phyloP scores from a whole-genome alignment of 2,888 invertebrate species.

The Tipula confusa region DNA sequence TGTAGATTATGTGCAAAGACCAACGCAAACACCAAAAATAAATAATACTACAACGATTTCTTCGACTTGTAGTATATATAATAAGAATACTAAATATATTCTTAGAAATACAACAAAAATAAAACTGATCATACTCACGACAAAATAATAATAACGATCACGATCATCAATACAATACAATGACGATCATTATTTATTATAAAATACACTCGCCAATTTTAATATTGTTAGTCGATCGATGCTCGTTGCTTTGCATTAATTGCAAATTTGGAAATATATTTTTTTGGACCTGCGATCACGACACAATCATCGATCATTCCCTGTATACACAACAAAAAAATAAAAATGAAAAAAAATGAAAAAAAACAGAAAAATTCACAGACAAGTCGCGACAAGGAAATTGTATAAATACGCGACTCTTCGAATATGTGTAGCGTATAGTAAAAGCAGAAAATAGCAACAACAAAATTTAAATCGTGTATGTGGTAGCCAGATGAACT shows the following conservation, averaged over 20 bases:
- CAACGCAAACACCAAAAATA: slow-evolving; percentile 20
- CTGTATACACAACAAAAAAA: neutral
- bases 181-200: neutral
- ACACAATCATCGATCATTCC: neutral
- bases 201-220: neutral
- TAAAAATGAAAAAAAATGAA: neutral
- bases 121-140: neutral
- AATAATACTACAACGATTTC: neutral
- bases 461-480: neutral
- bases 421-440: neutral
- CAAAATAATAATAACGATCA: neutral
- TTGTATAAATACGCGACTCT: neutral
- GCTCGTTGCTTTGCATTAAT: neutral
- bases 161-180: neutral
- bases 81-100: neutral
- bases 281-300: neutral
- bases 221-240: neutral
- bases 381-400: neutral
- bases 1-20: neutral
- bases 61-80: neutral
- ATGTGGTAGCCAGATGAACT: slow-evolving; percentile 20
- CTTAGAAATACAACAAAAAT: neutral
- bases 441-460: neutral
- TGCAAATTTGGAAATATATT: neutral
- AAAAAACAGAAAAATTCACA: neutral